Percentiles rank a stretch among this genome's conserved stretches.
phyloP scores from a whole-genome alignment of 2,113 vertebrate genomes.

The Boleophthalmus pectinirostris region DNA sequence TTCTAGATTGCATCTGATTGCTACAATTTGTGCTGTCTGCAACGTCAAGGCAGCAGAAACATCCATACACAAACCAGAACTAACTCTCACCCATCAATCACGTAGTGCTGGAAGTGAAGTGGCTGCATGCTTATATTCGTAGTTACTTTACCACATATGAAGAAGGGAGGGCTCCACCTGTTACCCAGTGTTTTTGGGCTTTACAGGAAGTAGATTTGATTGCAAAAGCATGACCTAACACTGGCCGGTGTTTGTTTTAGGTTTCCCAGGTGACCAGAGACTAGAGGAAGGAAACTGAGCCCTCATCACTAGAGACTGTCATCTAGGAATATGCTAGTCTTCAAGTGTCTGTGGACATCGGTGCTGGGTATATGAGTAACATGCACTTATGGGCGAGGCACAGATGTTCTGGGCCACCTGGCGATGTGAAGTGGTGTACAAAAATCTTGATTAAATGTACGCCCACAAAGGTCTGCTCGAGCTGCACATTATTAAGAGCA shows the following conservation, averaged over 20 bases:
- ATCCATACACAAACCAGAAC: conserved; percentile 12
- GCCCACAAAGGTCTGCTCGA: conserved; percentile 7
- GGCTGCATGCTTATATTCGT: conserved; percentile 55
- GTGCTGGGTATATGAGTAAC: conserved; percentile 45
- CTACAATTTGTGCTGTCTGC: conserved; percentile 59
- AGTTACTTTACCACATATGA: conserved; percentile 17
- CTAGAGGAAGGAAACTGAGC: conserved; percentile 74
- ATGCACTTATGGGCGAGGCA: conserved; percentile 58
- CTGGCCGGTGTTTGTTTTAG: conserved; percentile 75
- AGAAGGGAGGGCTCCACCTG: conserved; percentile 69
- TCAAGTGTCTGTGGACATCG: conserved; percentile 55
- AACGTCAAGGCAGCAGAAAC: conserved; percentile 19
- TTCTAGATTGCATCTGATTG: conserved; percentile 63
- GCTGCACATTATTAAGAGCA: not conserved
- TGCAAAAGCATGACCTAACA: conserved; percentile 77
- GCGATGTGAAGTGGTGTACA: conserved; percentile 32
- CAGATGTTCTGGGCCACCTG: conserved; percentile 74
- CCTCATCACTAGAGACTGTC: conserved; percentile 68
- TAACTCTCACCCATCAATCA: not conserved
- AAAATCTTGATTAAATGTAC: conserved; percentile 24
- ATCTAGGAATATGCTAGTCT: conserved; percentile 69
- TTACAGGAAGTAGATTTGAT: conserved; percentile 75
- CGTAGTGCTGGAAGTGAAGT: conserved; percentile 31
- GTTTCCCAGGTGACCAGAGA: conserved; percentile 76
- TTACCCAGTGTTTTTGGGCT: conserved; percentile 60